phyloP scores from a whole-genome alignment of 1,140 invertebrate species.

The Temnothorax nylanderi region DNA sequence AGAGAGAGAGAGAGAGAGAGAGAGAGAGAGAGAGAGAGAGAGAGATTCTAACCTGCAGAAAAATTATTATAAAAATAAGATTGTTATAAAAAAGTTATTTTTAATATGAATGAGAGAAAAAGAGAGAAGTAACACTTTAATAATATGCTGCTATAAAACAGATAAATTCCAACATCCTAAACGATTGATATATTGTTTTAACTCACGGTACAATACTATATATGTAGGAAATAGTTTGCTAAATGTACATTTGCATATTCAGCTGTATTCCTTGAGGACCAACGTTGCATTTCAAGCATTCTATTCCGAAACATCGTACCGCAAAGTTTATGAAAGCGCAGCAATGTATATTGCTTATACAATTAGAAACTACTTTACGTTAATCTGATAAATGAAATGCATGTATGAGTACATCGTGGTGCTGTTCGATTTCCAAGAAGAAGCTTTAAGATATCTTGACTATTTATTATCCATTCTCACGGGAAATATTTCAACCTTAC shows the following conservation, averaged over 20 bases:
- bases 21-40: neutral
- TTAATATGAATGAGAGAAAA: neutral
- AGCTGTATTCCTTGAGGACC: slow-evolving; percentile 28
- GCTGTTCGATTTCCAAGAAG: neutral
- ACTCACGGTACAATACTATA: neutral
- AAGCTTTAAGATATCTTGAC: slow-evolving; percentile 4
- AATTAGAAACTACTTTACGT: slow-evolving; percentile 45
- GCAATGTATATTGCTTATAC: neutral
- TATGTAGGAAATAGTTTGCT: slow-evolving; percentile 9
- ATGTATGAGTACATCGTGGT: neutral
- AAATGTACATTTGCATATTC: slow-evolving; percentile 4
- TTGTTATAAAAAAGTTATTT: neutral
- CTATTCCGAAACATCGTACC: neutral
- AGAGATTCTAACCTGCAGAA: neutral
- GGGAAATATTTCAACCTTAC: slow-evolving; percentile 8
- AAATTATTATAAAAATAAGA: neutral
- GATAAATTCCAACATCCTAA: neutral
- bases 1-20: neutral
- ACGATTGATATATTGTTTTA: slow-evolving; percentile 6
- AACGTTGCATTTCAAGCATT: slow-evolving; percentile 26
- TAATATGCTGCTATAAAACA: neutral
- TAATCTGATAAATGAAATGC: slow-evolving; percentile 1
- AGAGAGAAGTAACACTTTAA: neutral
- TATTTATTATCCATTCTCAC: slow-evolving; percentile 31
- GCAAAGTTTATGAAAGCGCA: slow-evolving; percentile 34